phyloP scores from a whole-genome alignment of 2,113 vertebrate genomes.

The Odocoileus virginianus region DNA sequence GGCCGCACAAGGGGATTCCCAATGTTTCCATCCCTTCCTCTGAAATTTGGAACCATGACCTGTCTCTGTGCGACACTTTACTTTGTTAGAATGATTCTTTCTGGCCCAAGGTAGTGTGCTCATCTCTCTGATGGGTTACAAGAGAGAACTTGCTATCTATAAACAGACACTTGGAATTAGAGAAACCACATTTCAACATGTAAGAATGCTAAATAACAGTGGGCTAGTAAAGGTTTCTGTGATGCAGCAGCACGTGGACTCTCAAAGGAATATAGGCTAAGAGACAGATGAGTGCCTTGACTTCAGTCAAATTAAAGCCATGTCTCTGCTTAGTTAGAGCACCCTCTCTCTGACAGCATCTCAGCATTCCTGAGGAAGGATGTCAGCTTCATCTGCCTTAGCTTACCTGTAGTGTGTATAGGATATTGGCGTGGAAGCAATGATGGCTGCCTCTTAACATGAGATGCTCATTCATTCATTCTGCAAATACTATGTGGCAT shows the following conservation, averaged over 20 bases:
- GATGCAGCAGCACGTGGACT: neutral
- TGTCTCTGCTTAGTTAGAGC: neutral
- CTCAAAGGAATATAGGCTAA: neutral
- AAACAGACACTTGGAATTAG: neutral
- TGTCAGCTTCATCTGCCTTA: neutral
- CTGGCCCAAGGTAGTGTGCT: neutral
- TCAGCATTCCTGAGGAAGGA: neutral
- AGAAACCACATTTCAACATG: neutral
- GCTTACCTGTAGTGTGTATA: neutral
- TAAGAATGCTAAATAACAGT: neutral
- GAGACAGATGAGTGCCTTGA: neutral
- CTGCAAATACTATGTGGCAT: neutral
- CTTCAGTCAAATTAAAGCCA: neutral
- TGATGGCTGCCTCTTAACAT: neutral
- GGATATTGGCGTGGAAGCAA: neutral
- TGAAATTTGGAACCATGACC: neutral
- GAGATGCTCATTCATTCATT: neutral
- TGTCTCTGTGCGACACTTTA: neutral
- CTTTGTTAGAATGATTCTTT: neutral
- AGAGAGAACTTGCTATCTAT: neutral
- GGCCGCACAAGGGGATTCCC: neutral
- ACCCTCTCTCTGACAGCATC: neutral
- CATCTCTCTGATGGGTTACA: neutral
- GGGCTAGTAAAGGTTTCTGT: neutral
- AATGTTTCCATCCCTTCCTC: neutral